These are phyloP conservation scores for Cydia splendana DNA, from an alignment of 1,140 invertebrate genomes.

Conservation along the genomic window DNA sequence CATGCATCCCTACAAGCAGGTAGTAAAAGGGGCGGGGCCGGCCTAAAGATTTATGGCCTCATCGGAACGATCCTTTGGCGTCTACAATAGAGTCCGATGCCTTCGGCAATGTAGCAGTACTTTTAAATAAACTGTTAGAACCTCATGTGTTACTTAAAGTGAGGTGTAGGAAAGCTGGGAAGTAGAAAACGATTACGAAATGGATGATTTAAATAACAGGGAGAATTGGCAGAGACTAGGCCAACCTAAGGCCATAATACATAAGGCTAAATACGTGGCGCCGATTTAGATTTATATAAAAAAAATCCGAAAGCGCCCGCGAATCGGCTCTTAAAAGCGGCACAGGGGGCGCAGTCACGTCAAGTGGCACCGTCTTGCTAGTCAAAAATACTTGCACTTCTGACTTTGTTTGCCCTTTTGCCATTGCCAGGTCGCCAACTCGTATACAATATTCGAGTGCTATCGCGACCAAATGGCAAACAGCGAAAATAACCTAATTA, in stretches of 20 bases:
- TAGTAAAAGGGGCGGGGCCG: no score
- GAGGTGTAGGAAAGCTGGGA: not conserved
- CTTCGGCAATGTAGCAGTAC: no score
- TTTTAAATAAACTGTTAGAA: no score
- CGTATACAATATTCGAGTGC: not conserved
- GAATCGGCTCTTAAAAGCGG: not conserved
- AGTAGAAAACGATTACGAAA: not conserved
- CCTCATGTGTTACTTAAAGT: no score
- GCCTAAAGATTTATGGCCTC: no score
- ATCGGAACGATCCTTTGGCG: no score
- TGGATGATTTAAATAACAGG: not conserved
- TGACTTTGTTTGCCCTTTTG: not conserved
- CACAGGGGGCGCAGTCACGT: not conserved
- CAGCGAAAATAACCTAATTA: not conserved
- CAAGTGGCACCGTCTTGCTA: not conserved
- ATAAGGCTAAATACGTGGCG: not conserved
- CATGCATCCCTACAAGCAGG: no score
- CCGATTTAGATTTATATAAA: not conserved
- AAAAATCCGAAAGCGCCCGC: not conserved
- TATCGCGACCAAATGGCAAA: not conserved
- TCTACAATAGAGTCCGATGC: no score
- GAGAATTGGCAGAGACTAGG: not conserved
- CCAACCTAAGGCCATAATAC: not conserved
- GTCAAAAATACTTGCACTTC: not conserved
- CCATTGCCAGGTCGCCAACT: not conserved